These are phyloP conservation scores for Steinernema scapterisci DNA, from an alignment of 2,888 invertebrate species.

Conservation along the genomic window DNA sequence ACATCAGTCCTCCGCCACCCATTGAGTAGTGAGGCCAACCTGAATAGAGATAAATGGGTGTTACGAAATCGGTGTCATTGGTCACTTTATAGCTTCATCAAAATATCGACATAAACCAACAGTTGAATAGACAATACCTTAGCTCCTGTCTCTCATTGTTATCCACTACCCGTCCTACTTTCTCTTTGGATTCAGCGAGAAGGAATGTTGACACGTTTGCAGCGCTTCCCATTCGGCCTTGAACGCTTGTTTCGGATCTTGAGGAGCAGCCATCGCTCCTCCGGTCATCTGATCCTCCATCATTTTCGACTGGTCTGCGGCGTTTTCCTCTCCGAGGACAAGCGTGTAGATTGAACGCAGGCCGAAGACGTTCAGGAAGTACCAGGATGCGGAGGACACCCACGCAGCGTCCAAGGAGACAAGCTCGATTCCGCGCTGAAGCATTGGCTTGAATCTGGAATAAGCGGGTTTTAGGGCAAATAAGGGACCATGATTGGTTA, in stretches of 20 bases:
- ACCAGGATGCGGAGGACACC: constrained; percentile 97
- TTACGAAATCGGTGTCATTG: too few species aligned
- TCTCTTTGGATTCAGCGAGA: constrained; percentile 66
- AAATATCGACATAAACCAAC: too few species aligned
- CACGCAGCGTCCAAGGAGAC: constrained; percentile 94
- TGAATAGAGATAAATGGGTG: too few species aligned
- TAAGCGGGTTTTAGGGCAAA: too few species aligned
- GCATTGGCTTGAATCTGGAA: constrained; percentile 98
- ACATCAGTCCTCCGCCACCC: too few species aligned
- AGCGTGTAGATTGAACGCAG: constrained; percentile 93
- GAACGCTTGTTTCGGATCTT: constrained; percentile 93
- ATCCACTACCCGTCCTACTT: too few species aligned
- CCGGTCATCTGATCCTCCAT: constrained; percentile 92
- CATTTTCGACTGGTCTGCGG: constrained; percentile 69
- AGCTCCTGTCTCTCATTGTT: too few species aligned
- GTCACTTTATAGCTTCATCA: too few species aligned
- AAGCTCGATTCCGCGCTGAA: constrained; percentile 95
- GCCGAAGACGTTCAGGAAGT: constrained; percentile 98
- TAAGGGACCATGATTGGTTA: too few species aligned
- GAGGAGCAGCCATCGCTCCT: background rate
- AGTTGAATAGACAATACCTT: too few species aligned
- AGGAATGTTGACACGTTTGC: constrained; percentile 91
- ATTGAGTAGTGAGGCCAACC: too few species aligned
- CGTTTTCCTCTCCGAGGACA: constrained; percentile 96
- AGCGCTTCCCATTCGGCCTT: constrained; percentile 99